Base-by-base conservation (phyloP, 1,140 invertebrate genomes). In the Drosophila hydei region DNA sequence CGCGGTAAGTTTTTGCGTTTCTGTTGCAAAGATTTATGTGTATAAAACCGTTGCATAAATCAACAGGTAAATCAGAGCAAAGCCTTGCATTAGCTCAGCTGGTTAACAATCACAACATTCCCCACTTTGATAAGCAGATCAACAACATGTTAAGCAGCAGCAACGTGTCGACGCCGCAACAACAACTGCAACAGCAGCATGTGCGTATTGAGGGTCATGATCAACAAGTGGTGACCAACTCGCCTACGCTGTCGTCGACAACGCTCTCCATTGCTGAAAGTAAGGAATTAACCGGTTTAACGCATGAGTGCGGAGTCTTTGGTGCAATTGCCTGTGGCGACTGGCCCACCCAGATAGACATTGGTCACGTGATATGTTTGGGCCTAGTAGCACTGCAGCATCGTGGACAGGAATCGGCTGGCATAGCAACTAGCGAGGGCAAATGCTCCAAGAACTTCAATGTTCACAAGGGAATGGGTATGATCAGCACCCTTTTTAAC, bases 401-500 rank as follows among this genome's bases (percentile, higher is more conserved):
- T 93, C 95, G 98, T 92, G 98, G 98, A 6, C 98, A 99, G 93
- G 98, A 99, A 92, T 98, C 97, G 87, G 98, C 98, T 19, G 98
- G 98, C 11, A 99, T 99, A 67, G 98, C 98, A 33, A 99, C 98
- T 45, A 97, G 96, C 74, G 95, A 96, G 92, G 97, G 97, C 56
- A 93, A 93, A 40, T 94, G 93, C 81, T 94, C 94, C 0, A 95
- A 95, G 89, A 95, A 94, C 38, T 98, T 98, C 85, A 94, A 95
- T 92, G 94, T 96, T 16, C 96, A 97, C 93, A 98, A 98, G 92
- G 97, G 96, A 58, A 97, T 97, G 95, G 98, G 98, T 5, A 95
- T 99, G 91, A 98, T 99, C 27, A 97, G 95, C 85, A 96, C 96
- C 75, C 96, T 99, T 50, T 99, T 99, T 91, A 97, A 95, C 72